Evolutionary conservation across 1,140 invertebrate genomes (phyloP).

Genomic region (Meloidogyne hapla): DNA sequence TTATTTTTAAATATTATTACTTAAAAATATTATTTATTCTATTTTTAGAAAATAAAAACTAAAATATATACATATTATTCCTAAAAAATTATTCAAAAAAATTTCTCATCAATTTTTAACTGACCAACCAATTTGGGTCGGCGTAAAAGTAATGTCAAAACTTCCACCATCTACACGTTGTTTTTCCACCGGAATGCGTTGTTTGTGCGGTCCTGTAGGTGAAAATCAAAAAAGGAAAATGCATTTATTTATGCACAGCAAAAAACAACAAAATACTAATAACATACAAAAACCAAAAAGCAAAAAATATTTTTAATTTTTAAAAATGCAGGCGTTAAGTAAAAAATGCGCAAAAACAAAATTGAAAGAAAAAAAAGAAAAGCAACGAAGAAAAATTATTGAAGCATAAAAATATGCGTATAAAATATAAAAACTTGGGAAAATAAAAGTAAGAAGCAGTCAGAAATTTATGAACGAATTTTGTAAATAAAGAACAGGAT

Average conservation of each 20-base stretch:
- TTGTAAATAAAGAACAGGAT: too few species aligned
- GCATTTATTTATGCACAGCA: conserved; percentile 1
- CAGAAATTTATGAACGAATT: too few species aligned
- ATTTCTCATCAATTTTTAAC: conserved; percentile 48
- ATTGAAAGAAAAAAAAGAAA: not conserved
- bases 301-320: conserved; percentile 2
- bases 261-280: not conserved
- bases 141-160: conserved; percentile 41
- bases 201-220: conserved; percentile 26
- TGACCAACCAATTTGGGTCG: conserved; percentile 18
- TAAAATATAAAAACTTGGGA: not conserved
- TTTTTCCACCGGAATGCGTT: conserved; percentile 23
- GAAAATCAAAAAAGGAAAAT: conserved; percentile 30
- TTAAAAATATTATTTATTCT: too few species aligned
- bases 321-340: not conserved
- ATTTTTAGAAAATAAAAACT: not conserved
- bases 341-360: not conserved
- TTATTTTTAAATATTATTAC: too few species aligned
- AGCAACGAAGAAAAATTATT: not conserved
- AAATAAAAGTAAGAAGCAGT: not conserved
- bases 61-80: conserved; percentile 38
- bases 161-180: conserved; percentile 16
- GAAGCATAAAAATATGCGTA: not conserved
- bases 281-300: conserved; percentile 7
- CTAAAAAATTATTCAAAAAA: conserved; percentile 54